Evolutionary conservation across 2,113 vertebrate genomes (phyloP).

Genomic region (Etia nguti): DNA sequence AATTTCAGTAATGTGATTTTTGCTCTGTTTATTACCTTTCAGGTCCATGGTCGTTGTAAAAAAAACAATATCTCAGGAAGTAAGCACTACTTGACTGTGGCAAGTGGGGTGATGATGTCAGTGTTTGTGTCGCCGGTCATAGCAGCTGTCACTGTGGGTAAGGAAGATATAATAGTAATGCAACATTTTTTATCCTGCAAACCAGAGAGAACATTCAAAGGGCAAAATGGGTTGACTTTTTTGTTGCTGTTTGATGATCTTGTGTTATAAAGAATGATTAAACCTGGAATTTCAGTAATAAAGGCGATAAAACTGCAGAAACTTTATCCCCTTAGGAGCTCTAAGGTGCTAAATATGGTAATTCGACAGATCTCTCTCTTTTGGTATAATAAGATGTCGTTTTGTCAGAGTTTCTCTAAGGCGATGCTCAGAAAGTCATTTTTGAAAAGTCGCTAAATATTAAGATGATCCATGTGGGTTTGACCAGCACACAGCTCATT

Average conservation of each 20-base stretch:
- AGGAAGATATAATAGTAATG: slow-evolving; percentile 21
- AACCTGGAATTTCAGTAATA: not conserved
- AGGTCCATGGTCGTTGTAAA: slow-evolving; percentile 84
- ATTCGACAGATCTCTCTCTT: not conserved
- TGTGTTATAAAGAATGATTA: not conserved
- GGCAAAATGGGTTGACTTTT: not conserved
- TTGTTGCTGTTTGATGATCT: not conserved
- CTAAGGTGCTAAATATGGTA: not conserved
- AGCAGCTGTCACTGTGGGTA: slow-evolving; percentile 82
- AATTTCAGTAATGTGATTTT: slow-evolving; percentile 1
- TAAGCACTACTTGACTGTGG: slow-evolving; percentile 85
- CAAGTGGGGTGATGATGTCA: slow-evolving; percentile 82
- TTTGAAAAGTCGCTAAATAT: not conserved
- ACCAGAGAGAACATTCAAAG: not conserved
- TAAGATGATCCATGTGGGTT: not conserved
- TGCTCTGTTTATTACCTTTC: slow-evolving; percentile 13
- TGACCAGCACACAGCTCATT: not conserved
- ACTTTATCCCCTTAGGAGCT: not conserved
- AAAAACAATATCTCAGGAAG: slow-evolving; percentile 85
- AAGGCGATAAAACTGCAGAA: not conserved
- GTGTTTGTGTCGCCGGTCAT: slow-evolving; percentile 84
- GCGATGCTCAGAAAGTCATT: not conserved
- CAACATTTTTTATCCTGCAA: not conserved
- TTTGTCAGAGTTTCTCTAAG: not conserved
- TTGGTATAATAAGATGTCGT: not conserved